Evolutionary conservation across 2,888 invertebrate species (phyloP).

Genomic region (Himalopsyche japonica): DNA sequence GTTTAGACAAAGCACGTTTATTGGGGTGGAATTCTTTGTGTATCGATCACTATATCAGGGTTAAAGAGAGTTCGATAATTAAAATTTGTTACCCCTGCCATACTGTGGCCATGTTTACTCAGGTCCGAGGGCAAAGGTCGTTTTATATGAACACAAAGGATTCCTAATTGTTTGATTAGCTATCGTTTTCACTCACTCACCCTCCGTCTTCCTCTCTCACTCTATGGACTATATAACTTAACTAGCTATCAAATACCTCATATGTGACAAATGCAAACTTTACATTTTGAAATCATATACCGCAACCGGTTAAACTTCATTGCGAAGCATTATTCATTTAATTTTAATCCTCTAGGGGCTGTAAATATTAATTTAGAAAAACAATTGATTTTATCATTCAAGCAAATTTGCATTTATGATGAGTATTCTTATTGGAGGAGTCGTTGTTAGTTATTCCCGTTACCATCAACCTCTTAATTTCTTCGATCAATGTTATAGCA

Average conservation of each 20-base stretch:
- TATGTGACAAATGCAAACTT: background rate
- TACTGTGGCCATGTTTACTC: background rate
- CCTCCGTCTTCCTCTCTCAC: background rate
- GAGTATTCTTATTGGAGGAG: too few relatives aligned
- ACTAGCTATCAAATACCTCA: background rate
- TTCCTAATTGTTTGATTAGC: background rate
- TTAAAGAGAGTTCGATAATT: background rate
- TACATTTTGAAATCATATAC: background rate
- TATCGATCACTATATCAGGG: background rate
- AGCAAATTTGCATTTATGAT: too few relatives aligned
- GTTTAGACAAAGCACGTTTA: background rate
- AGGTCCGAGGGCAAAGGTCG: background rate
- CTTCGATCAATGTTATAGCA: too few relatives aligned
- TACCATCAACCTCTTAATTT: too few relatives aligned
- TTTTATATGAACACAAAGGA: background rate
- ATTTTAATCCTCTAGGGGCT: too few relatives aligned
- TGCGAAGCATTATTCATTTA: too few relatives aligned
- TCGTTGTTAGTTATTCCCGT: too few relatives aligned
- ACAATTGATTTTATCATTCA: too few relatives aligned
- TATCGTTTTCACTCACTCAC: background rate
- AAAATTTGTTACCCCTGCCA: background rate
- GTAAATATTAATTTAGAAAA: too few relatives aligned
- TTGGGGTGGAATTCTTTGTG: background rate
- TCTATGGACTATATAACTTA: background rate
- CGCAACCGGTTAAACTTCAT: too few relatives aligned